These are phyloP conservation scores for Nothoprocta perdicaria DNA, from an alignment of 2,113 vertebrate species.

Conservation along the genomic window DNA sequence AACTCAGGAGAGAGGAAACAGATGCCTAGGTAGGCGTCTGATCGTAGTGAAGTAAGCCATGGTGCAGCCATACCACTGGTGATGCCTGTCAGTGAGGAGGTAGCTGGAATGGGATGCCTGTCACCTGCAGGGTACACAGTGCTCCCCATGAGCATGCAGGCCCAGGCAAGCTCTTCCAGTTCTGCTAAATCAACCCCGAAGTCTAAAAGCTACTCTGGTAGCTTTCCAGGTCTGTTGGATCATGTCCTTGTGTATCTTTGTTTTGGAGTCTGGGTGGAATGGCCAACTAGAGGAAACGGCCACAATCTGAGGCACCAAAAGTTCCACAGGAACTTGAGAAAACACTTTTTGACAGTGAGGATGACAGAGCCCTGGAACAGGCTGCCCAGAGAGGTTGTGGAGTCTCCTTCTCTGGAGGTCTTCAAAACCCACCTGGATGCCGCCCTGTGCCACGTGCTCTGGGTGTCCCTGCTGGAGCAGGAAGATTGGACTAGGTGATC, in stretches of 20 bases:
- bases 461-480: too few relatives aligned
- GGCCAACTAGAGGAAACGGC: too few relatives aligned
- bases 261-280: not conserved
- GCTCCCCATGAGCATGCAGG: rapidly evolving
- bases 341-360: too few relatives aligned
- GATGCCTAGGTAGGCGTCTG: not conserved
- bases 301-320: too few relatives aligned
- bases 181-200: not conserved
- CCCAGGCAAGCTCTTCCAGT: not conserved
- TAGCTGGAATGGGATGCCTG: not conserved
- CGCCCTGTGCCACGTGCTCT: too few relatives aligned
- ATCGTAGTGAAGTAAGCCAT: rapidly evolving
- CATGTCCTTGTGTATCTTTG: not conserved
- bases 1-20: not conserved
- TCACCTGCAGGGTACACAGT: not conserved
- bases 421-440: too few relatives aligned
- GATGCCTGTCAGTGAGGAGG: rapidly evolving
- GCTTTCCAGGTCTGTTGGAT: not conserved
- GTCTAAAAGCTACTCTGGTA: too few relatives aligned
- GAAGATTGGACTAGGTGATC: too few relatives aligned
- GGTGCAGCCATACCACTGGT: not conserved
- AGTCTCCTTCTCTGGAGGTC: too few relatives aligned
- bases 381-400: too few relatives aligned
- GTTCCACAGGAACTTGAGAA: too few relatives aligned
- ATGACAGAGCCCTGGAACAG: too few relatives aligned